Conservation (phyloP, 2,888 invertebrate species). For the Congeria kusceri region DNA sequence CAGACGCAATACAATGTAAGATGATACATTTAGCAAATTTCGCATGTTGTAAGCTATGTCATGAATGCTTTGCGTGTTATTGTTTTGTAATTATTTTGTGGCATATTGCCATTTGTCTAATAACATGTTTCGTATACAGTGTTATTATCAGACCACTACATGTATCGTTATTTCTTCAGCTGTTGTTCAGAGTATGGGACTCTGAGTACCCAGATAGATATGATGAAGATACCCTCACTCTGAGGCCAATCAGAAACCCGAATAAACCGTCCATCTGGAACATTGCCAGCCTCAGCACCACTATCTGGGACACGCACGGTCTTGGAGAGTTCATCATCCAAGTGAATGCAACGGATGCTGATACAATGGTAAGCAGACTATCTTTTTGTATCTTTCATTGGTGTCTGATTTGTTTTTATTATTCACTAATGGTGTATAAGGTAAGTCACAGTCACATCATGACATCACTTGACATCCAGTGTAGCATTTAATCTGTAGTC, state of each 20-base stretch:
- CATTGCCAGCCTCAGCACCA: slow-evolving; percentile 39
- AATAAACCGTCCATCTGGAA: slow-evolving; percentile 66
- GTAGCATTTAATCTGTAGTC: too few species aligned
- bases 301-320: slow-evolving; percentile 71
- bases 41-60: too few species aligned
- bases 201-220: slow-evolving; percentile 49
- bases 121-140: too few species aligned
- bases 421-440: too few species aligned
- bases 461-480: too few species aligned
- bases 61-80: not conserved
- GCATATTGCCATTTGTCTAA: too few species aligned
- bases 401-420: too few species aligned
- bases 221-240: slow-evolving; percentile 31
- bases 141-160: too few species aligned
- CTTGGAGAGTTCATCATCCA: slow-evolving; percentile 66
- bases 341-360: slow-evolving; percentile 72
- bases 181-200: slow-evolving; percentile 62
- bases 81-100: not conserved
- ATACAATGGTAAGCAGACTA: slow-evolving; percentile 15
- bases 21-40: slow-evolving; percentile 5
- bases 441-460: too few species aligned
- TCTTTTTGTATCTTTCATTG: too few species aligned
- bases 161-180: slow-evolving; percentile 29
- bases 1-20: slow-evolving; percentile 23
- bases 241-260: slow-evolving; percentile 76